Conservation (phyloP, 2,888 invertebrate genomes). For the Leistus spinibarbis region DNA sequence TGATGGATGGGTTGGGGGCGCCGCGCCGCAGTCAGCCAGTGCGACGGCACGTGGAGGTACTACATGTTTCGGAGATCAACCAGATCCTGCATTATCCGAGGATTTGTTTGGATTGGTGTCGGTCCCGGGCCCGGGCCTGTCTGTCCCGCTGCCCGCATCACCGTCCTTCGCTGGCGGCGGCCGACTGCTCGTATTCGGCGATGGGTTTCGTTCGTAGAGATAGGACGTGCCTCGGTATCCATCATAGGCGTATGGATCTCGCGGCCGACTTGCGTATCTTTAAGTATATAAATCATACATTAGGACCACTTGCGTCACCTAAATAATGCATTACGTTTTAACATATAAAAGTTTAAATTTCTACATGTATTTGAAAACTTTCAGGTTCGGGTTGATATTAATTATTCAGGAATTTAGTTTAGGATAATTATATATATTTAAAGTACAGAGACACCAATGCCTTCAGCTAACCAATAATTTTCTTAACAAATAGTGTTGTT, state of each 20-base stretch:
- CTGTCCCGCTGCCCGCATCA: constrained; percentile 43
- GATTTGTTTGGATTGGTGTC: constrained; percentile 26
- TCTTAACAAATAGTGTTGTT: no score
- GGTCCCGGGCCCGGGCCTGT: constrained; percentile 16
- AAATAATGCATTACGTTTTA: no score
- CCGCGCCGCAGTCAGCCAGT: constrained; percentile 44
- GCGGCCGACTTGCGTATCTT: constrained; percentile 45
- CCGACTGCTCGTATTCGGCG: constrained; percentile 53
- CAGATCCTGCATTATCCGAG: constrained; percentile 15
- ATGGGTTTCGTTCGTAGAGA: constrained; percentile 62
- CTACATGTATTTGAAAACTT: no score
- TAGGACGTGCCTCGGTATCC: constrained; percentile 60
- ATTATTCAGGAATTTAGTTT: no score
- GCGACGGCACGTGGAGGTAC: not conserved
- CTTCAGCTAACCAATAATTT: no score
- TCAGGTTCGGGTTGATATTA: no score
- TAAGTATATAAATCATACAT: no score
- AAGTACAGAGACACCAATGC: no score
- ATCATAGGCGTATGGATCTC: constrained; percentile 49
- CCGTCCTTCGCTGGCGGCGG: constrained; percentile 48
- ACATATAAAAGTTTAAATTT: no score
- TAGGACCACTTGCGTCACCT: no score
- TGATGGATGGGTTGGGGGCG: constrained; percentile 14
- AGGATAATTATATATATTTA: no score
- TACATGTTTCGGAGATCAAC: constrained; percentile 16